Percentiles rank a stretch among this genome's conserved stretches.
Conservation (phyloP, 2,888 invertebrate species). For the Electrophaes corylata region DNA sequence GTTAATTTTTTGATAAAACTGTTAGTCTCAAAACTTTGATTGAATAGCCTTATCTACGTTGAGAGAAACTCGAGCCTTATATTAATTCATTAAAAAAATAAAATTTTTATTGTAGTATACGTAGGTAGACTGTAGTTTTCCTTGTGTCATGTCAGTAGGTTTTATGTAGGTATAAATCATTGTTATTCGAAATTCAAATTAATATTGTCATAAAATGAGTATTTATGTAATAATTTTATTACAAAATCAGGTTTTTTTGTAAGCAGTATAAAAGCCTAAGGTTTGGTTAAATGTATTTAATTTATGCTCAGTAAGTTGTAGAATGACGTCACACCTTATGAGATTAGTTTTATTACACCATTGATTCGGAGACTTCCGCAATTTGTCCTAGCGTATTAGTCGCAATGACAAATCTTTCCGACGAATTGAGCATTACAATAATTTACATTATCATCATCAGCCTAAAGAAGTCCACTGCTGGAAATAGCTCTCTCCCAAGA, state of each 20-base stretch:
- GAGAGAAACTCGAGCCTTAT: too few species aligned
- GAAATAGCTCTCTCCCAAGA: too few species aligned
- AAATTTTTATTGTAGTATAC: too few species aligned
- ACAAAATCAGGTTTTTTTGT: too few species aligned
- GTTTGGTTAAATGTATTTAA: neutral
- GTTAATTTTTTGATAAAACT: too few species aligned
- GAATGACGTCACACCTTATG: conserved; percentile 23
- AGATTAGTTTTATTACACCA: conserved; percentile 43
- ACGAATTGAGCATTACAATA: neutral
- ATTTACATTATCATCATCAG: neutral
- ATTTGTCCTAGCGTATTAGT: conserved; percentile 30
- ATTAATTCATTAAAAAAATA: too few species aligned
- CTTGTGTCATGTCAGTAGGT: neutral
- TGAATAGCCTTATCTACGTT: too few species aligned
- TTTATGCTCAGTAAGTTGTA: neutral
- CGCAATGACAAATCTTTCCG: conserved; percentile 18
- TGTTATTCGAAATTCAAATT: too few species aligned
- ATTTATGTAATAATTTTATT: too few species aligned
- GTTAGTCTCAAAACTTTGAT: too few species aligned
- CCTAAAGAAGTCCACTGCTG: too few species aligned
- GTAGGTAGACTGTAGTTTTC: neutral
- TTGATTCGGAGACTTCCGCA: conserved; percentile 47
- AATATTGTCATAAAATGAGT: neutral
- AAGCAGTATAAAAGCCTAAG: neutral
- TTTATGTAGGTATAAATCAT: neutral